phyloP scores from a whole-genome alignment of 2,888 invertebrate genomes.

The Maniola hyperantus region DNA sequence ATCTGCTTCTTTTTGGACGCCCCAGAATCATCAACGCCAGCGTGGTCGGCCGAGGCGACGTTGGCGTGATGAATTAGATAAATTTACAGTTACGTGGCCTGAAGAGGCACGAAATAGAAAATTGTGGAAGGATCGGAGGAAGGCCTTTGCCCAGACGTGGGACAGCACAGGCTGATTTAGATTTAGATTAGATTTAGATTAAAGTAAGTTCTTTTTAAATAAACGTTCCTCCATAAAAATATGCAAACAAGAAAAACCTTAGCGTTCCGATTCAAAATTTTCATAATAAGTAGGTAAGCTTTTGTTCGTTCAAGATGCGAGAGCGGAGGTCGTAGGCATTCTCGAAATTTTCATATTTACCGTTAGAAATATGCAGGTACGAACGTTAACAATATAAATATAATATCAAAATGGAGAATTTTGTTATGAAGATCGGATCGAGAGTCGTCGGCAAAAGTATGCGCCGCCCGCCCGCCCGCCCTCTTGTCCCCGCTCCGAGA shows the following conservation, averaged over 20 bases:
- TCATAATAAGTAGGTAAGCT: conserved; percentile 73
- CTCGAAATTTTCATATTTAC: conserved; percentile 83
- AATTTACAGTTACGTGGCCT: too few relatives aligned
- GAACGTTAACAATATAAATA: conserved; percentile 81
- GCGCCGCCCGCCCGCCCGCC: conserved; percentile 50
- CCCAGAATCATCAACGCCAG: too few relatives aligned
- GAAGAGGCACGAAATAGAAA: too few relatives aligned
- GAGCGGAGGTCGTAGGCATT: conserved; percentile 73
- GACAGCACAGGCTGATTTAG: too few relatives aligned
- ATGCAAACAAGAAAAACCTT: conserved; percentile 34
- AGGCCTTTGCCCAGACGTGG: too few relatives aligned
- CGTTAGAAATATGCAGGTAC: conserved; percentile 83
- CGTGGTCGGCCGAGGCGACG: too few relatives aligned
- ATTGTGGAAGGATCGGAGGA: too few relatives aligned
- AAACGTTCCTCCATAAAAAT: conserved; percentile 18
- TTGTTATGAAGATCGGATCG: conserved; percentile 82
- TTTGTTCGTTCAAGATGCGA: conserved; percentile 68
- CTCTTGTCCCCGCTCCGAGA: conserved; percentile 54
- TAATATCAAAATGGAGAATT: conserved; percentile 83
- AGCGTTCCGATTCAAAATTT: conserved; percentile 56
- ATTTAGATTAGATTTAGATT: too few relatives aligned
- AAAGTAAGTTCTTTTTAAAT: conserved; percentile 22
- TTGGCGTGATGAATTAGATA: too few relatives aligned
- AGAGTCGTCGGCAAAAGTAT: conserved; percentile 75
- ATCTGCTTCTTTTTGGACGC: too few relatives aligned